Percentiles rank a stretch among this genome's conserved stretches.
These are phyloP conservation scores for Thumatha senex DNA, from an alignment of 2,888 invertebrate genomes.

Conservation along the genomic window DNA sequence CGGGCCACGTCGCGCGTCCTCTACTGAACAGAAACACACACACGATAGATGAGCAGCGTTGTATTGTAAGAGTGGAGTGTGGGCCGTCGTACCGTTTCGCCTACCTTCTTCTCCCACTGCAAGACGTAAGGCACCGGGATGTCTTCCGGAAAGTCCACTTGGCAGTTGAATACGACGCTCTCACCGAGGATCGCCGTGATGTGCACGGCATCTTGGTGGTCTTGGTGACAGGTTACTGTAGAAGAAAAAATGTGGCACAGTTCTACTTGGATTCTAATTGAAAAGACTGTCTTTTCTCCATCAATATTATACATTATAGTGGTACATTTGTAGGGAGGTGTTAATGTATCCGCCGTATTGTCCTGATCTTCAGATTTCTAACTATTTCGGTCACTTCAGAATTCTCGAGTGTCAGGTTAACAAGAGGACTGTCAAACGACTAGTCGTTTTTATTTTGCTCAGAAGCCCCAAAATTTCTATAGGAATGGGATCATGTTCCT, in stretches of 20 bases:
- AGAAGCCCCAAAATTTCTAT: too few relatives aligned
- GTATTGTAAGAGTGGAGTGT: constrained; percentile 83
- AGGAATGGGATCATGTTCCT: too few relatives aligned
- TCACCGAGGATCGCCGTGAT: constrained; percentile 98
- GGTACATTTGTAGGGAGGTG: not conserved
- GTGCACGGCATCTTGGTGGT: constrained; percentile 96
- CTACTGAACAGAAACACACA: constrained; percentile 84
- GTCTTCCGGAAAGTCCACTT: constrained; percentile 98
- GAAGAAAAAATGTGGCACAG: constrained; percentile 19
- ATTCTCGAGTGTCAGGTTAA: too few relatives aligned
- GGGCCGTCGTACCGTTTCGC: constrained; percentile 95
- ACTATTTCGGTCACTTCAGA: too few relatives aligned
- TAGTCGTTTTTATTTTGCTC: not conserved
- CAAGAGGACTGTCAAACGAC: too few relatives aligned
- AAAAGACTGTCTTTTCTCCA: not conserved
- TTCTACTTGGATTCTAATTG: not conserved
- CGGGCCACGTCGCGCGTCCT: constrained; percentile 77
- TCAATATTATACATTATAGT: too few relatives aligned
- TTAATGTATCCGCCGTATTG: too few relatives aligned
- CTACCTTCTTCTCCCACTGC: constrained; percentile 99
- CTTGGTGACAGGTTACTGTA: constrained; percentile 90
- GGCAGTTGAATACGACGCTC: constrained; percentile 98
- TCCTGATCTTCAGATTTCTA: too few relatives aligned
- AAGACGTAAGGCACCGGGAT: constrained; percentile 98
- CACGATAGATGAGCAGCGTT: constrained; percentile 82